Base-by-base conservation (phyloP, 2,113 vertebrate genomes). In the Actinemys pallida region DNA sequence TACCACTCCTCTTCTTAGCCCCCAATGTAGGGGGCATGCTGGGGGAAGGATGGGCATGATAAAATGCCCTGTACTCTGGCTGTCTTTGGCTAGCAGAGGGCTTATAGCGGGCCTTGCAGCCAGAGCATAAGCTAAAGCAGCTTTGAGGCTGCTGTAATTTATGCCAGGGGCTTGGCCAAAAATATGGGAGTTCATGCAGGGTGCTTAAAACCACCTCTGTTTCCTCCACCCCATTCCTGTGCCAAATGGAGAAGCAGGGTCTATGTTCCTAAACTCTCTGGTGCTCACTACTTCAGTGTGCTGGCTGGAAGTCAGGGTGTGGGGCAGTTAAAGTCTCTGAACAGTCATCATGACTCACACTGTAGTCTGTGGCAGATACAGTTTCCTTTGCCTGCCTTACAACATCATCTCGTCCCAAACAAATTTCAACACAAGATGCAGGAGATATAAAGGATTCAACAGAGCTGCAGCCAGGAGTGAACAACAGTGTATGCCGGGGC, bases 361-460 rank as follows among this genome's bases (percentile, higher is more conserved):
- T 2, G 19, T 39, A 83, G 94, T 31, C 81, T 2, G 0, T 6
- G 86, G 57, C 27, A 0, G 0, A 72, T 22, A 89, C 14, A 31
- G 80, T 83, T 92, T 88, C 85, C 87, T 90, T 90, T 84, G 29
- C 45, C 81, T 92, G 75, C 88, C 96, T 92, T 81, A 92, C 76
- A 83, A 78, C 85, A 84, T 0, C 0, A 84, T 89, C 83, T 78
- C 20, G 10, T 22, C 39, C 86, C 78, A 94, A 91, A 96, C 49
- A 8, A 13, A 84, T 17, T 76, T n/a, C 50, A 87, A 20, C 72
- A 83, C 84, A 24, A 5, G 50, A 79, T 14, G 8, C 20, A 92
- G 80, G 54, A 96, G 96, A 27, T 31, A 57, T 75, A 65, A 88
- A 94, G 54, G 88, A 87, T 85, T 88, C 0, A 0, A 45, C 50